Percentiles rank a stretch among this genome's conserved stretches.
Evolutionary conservation across 2,797 vertebrate species (phyloP).

Genomic region (Scarus forsteni): DNA sequence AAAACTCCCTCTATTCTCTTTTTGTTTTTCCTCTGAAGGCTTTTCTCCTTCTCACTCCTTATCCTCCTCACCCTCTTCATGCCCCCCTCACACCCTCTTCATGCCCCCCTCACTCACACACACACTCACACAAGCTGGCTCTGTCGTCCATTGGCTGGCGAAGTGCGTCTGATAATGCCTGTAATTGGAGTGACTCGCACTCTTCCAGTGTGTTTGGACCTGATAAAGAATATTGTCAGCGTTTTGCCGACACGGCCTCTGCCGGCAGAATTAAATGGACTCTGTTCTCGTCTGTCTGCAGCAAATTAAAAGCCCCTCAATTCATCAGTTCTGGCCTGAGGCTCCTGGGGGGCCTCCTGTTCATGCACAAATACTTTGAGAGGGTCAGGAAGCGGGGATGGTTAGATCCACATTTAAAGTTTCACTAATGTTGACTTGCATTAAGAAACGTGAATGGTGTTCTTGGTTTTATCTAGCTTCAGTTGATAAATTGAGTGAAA

Average conservation of each 20-base stretch:
- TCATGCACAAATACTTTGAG: slow-evolving; percentile 72
- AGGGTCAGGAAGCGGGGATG: slow-evolving; percentile 40
- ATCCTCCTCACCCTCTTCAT: slow-evolving; percentile 58
- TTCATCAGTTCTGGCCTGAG: slow-evolving; percentile 81
- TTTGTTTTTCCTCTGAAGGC: slow-evolving; percentile 57
- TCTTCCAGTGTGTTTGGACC: slow-evolving; percentile 86
- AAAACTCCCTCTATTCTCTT: slow-evolving; percentile 54
- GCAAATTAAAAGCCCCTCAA: slow-evolving; percentile 87
- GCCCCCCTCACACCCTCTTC: slow-evolving; percentile 60
- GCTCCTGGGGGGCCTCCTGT: slow-evolving; percentile 82
- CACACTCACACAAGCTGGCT: slow-evolving; percentile 3
- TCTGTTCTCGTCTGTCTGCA: slow-evolving; percentile 82
- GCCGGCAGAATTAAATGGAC: slow-evolving; percentile 87
- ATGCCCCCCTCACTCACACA: slow-evolving; percentile 22
- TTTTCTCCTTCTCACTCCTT: slow-evolving; percentile 58
- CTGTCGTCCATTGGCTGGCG: slow-evolving; percentile 72
- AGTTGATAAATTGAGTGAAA: too few species aligned
- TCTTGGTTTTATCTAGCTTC: too few species aligned
- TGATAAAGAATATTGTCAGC: slow-evolving; percentile 86
- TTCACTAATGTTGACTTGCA: too few species aligned
- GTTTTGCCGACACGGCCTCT: slow-evolving; percentile 83
- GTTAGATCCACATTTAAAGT: too few species aligned
- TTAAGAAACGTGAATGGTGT: too few species aligned
- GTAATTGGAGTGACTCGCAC: slow-evolving; percentile 87
- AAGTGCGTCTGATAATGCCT: slow-evolving; percentile 84